Conservation (phyloP, 2,113 vertebrate species). For the Coptodon bakossiorum region DNA sequence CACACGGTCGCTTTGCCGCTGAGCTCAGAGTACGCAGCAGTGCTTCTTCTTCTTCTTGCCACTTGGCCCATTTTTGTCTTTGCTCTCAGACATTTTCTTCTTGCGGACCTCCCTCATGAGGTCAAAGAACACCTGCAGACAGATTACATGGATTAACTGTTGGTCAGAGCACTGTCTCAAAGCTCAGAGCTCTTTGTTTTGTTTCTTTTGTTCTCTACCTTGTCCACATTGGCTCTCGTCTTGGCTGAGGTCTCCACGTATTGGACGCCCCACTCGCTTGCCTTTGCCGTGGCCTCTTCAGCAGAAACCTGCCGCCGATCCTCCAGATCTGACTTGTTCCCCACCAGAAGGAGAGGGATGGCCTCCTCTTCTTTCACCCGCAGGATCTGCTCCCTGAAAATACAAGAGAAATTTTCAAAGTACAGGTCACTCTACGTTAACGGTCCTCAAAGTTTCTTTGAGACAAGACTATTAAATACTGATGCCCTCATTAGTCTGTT, state of each 20-base stretch:
- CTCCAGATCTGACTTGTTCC: constrained; percentile 95
- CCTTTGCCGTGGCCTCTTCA: constrained; percentile 81
- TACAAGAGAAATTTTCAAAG: background rate
- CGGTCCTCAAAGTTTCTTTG: background rate
- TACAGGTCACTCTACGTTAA: background rate
- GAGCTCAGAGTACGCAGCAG: constrained; percentile 80
- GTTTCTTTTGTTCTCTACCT: constrained; percentile 67
- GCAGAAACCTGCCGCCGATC: constrained; percentile 86
- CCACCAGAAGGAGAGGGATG: constrained; percentile 89
- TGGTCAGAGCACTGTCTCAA: background rate
- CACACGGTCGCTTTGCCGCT: background rate
- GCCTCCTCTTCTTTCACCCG: constrained; percentile 95
- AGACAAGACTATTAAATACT: background rate
- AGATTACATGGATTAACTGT: background rate
- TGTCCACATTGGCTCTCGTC: constrained; percentile 95
- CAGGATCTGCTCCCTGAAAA: constrained; percentile 90
- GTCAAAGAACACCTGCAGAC: constrained; percentile 91
- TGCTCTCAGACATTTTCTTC: constrained; percentile 96
- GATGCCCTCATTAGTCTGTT: background rate
- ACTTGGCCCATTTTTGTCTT: constrained; percentile 91
- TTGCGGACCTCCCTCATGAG: constrained; percentile 93
- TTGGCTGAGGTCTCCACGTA: constrained; percentile 98
- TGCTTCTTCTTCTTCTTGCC: constrained; percentile 91
- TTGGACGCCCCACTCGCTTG: constrained; percentile 88
- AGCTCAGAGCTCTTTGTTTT: background rate